Evolutionary conservation across 2,888 invertebrate genomes (phyloP), one percentile per base, ranked within the genome.

Genomic region (Icerya purchasi): DNA sequence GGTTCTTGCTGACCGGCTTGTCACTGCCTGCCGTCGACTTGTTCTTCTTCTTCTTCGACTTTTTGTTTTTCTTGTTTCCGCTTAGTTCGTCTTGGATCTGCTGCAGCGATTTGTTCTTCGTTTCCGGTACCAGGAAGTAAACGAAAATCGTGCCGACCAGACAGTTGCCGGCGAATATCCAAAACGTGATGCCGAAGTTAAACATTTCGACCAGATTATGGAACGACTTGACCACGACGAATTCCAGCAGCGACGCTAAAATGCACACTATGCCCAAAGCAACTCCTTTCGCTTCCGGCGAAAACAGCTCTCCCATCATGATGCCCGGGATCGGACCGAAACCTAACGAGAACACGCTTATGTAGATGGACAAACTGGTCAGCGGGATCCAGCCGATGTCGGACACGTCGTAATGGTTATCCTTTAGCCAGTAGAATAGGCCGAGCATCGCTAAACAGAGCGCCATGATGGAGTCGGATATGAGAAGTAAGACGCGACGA

Each of bases 381-480:
- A 74, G 61, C 3, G 73, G 73, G 18, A 74, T 62, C 70, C 71
- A 72, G 60, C 65, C 25, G 68, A 58, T 25, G 1, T 61, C 57
- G 14, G 60, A n/a, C 23, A 64, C 61, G 53, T 61, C 54, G 19
- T 54, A 55, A 2, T 22, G 14, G 22, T 57, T 53, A 3, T 61
- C 59, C 21, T 63, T 20, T 1, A 57, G 55, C 56, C 54, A 63
- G 71, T 87, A 90, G 70, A 83, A 86, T 36, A 80, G 71, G 1
- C 87, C 87, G 10, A 89, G 72, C 21, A 81, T 74, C 51, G 81
- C 73, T 58, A 88, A 70, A 65, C 84, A 84, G 1, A 81, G 62
- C 1, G 81, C 77, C 83, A 87, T 86, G 21, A 83, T 76, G n/a
- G 78, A 68, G 50, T 86, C 81, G 53, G 89, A 89, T 61, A 85